Evolutionary conservation across 2,888 invertebrate genomes (phyloP), one percentile per base, ranked within the genome.

Genomic region (Penaeus monodon): DNA sequence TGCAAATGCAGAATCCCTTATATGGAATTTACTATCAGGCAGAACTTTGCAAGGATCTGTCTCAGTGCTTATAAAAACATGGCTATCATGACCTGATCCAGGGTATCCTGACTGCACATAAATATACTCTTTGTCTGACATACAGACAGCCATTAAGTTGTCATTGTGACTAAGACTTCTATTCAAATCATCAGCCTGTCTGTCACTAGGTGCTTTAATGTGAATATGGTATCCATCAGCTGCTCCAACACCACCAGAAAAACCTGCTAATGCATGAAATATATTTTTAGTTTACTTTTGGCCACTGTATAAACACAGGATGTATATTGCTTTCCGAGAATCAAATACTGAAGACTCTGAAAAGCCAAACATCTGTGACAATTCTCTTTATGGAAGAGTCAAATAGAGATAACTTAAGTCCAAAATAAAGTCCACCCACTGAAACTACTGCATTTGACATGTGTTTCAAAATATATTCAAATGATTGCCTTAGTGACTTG

Each of bases 71-170:
- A 8, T 79, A 27, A 79, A 79, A 2, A 80, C 80, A 38, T 66
- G 29, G n/a, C 10, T 80, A n/a, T 80, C 66, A 80, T 66, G 80
- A n/a, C 20, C 65, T 12, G 65, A 65, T 7, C 80, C 66, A 38
- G 80, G 80, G 38, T 38, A 80, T 0, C 80, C 80, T 33, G 22
- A 29, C 33, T 80, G 24, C 20, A 65, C 38, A 65, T 17, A 80
- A 38, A 44, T 80, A 66, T 65, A 66, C 4, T 22, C 2, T 33
- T 80, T 66, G 20, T 80, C 10, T 14, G 33, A 38, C n/a, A 38
- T 33, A 66, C 80, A 80, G 20, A 33, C 17, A 12, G 65, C 80
- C 80, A 80, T 80, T 33, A 80, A 33, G 33, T 80, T 80, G 24
- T 66, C 80, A 80, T 66, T 65, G 20, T 80, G 33, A 20, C 22